Percentiles rank a stretch among this genome's conserved stretches.
These are phyloP conservation scores for Leptopilina myrica DNA, from an alignment of 2,888 invertebrate species.

Conservation along the genomic window DNA sequence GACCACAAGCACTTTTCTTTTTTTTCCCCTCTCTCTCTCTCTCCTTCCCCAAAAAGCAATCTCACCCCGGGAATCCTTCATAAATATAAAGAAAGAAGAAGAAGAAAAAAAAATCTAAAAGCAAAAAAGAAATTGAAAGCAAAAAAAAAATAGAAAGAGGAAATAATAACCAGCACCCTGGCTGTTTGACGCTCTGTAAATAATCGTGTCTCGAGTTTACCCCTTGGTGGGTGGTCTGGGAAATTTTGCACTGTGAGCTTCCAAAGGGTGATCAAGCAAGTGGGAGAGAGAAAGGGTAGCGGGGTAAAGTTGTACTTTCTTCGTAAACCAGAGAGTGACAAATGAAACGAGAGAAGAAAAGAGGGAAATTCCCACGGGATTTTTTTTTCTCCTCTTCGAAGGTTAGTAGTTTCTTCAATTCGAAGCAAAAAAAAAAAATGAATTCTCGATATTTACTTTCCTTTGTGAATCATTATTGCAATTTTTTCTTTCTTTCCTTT, in stretches of 20 bases:
- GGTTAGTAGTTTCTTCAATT: slow-evolving; percentile 1
- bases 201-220: slow-evolving; percentile 52
- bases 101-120: background rate
- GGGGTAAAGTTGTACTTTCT: slow-evolving; percentile 20
- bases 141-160: slow-evolving; percentile 40
- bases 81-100: slow-evolving; percentile 42
- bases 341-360: slow-evolving; percentile 26
- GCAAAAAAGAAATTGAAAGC: slow-evolving; percentile 26
- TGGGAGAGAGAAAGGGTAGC: background rate
- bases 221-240: slow-evolving; percentile 33
- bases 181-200: slow-evolving; percentile 53
- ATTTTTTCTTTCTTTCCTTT: background rate
- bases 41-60: slow-evolving; percentile 54
- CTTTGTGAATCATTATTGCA: slow-evolving; percentile 37
- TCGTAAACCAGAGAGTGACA: slow-evolving; percentile 10
- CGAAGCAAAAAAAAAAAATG: background rate
- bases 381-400: background rate
- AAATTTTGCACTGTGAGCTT: slow-evolving; percentile 15
- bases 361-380: slow-evolving; percentile 13
- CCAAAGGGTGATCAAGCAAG: slow-evolving; percentile 27
- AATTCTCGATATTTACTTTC: slow-evolving; percentile 10
- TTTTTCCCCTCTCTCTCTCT: slow-evolving; percentile 50
- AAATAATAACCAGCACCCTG: slow-evolving; percentile 49
- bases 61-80: slow-evolving; percentile 45
- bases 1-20: slow-evolving; percentile 40